These are phyloP conservation scores for Protaetia brevitarsis DNA, from an alignment of 1,140 invertebrate species.

Conservation along the genomic window DNA sequence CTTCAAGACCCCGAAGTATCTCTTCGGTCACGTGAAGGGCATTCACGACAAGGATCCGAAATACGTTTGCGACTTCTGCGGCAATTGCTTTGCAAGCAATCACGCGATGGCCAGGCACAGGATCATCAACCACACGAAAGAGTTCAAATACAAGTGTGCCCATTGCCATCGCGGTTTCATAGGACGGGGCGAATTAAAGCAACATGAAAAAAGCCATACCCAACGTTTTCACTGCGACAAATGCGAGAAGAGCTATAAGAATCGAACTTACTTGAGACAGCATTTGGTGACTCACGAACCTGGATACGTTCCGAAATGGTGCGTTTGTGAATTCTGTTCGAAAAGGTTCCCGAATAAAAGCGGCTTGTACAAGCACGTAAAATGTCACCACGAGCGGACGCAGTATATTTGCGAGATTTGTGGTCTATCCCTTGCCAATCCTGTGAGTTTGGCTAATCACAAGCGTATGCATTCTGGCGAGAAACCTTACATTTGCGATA, in stretches of 20 bases:
- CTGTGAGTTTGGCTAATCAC: conserved; percentile 62
- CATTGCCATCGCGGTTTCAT: too few species aligned
- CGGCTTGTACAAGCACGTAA: neutral
- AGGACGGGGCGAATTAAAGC: too few species aligned
- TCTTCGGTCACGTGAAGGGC: neutral
- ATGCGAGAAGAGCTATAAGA: neutral
- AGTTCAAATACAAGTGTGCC: too few species aligned
- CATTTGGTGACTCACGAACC: neutral
- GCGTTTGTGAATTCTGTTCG: neutral
- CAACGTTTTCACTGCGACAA: too few species aligned
- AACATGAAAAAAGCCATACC: too few species aligned
- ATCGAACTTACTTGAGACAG: neutral
- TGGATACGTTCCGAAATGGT: neutral
- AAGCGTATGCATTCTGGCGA: conserved; percentile 69
- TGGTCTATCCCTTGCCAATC: conserved; percentile 59
- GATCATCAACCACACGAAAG: neutral
- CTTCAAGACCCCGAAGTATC: neutral
- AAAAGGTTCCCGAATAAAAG: neutral
- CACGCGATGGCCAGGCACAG: neutral
- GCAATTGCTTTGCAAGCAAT: neutral
- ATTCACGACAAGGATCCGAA: neutral
- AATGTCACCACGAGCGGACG: conserved; percentile 49
- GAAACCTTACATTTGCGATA: conserved; percentile 77
- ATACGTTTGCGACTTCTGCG: conserved; percentile 19
- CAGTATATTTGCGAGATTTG: conserved; percentile 71